Conservation (phyloP, 1,140 invertebrate species). For the Drosophila nannoptera region DNA sequence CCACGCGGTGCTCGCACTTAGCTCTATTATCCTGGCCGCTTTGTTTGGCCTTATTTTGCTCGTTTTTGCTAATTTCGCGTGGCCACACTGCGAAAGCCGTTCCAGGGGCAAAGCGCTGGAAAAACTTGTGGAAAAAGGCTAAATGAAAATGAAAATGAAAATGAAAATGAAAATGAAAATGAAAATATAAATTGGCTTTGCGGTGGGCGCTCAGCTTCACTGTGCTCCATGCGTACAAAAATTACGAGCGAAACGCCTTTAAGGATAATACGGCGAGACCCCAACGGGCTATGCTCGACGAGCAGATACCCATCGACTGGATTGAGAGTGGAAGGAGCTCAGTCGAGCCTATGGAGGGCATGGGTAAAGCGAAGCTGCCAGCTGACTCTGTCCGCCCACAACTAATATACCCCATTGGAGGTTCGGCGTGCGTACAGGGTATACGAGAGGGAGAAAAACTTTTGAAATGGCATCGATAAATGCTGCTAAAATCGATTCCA, state of each 20-base stretch:
- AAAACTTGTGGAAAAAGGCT: slow-evolving; percentile 34
- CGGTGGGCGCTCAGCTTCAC: background rate
- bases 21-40: slow-evolving; percentile 61
- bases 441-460: background rate
- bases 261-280: slow-evolving; percentile 1
- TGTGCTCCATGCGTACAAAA: slow-evolving; percentile 4
- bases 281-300: background rate
- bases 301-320: background rate
- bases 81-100: slow-evolving; percentile 58
- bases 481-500: slow-evolving; percentile 22
- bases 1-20: slow-evolving; percentile 46
- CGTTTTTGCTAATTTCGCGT: slow-evolving; percentile 60
- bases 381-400: background rate
- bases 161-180: slow-evolving; percentile 43
- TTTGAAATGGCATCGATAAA: slow-evolving; percentile 10
- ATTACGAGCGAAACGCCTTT: slow-evolving; percentile 21
- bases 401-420: background rate
- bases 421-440: background rate
- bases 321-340: too few species aligned
- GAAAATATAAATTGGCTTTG: slow-evolving; percentile 71
- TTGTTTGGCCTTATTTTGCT: slow-evolving; percentile 48
- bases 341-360: too few species aligned
- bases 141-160: slow-evolving; percentile 9
- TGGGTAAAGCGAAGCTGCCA: background rate
- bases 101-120: too few species aligned